phyloP scores from a whole-genome alignment of 2,113 vertebrate species.

The Ardeotis arabs region DNA sequence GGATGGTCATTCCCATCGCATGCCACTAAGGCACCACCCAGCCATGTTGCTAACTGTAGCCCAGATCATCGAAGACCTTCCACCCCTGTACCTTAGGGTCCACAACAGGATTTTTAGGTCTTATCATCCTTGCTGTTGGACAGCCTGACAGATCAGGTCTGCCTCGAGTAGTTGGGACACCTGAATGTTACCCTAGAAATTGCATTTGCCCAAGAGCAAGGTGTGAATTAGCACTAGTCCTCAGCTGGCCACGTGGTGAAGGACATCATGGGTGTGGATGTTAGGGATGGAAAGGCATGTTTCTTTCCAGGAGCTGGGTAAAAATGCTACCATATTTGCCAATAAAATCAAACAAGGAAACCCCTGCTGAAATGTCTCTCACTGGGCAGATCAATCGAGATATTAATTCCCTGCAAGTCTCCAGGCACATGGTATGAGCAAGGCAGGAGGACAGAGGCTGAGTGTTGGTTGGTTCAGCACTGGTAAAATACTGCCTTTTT shows the following conservation, averaged over 20 bases:
- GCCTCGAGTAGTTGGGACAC: neutral
- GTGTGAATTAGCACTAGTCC: neutral
- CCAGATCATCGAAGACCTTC: neutral
- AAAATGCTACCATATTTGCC: neutral
- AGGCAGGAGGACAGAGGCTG: neutral
- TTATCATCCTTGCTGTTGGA: neutral
- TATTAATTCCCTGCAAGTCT: neutral
- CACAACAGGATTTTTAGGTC: neutral
- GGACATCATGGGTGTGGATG: no score
- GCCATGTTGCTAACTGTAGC: accelerated
- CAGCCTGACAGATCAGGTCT: neutral
- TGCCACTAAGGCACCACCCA: neutral
- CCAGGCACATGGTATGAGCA: neutral
- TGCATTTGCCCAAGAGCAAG: neutral
- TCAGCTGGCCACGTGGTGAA: accelerated
- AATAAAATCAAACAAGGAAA: constrained; percentile 24
- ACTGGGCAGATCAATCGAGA: neutral
- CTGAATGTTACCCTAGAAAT: neutral
- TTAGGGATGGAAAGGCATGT: neutral
- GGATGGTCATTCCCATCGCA: neutral
- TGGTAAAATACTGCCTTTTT: neutral
- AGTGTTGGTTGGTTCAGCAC: neutral
- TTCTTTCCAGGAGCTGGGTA: neutral
- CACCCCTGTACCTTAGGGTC: neutral
- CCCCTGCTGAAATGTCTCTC: neutral